Base-by-base conservation (phyloP, 2,888 invertebrate species). In the Nematopogon swammerdamellus region DNA sequence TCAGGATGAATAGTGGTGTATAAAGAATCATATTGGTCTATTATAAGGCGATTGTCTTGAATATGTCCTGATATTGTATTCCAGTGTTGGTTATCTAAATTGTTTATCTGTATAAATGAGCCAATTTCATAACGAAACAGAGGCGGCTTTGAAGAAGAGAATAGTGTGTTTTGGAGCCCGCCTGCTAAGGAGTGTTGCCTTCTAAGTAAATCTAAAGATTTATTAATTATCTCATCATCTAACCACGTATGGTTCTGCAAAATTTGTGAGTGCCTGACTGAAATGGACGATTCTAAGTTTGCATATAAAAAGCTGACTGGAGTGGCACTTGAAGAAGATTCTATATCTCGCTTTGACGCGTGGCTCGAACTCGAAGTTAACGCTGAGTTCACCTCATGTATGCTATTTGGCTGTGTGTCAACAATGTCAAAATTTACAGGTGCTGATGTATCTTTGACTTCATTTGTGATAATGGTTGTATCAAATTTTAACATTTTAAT, bases 1-100 rank as follows among this genome's bases (percentile, higher is more conserved):
- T 25, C 8, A 25, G 4, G 4, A 25, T 25, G 4, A 6, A 25
- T 8, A 25, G 4, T 25, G 8, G 25, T 25, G 42, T n/a, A 43
- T 17, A 48, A 18, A 8, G 42, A 48, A 42, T 48, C 48, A 42
- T 43, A 47, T n/a, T 47, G 47, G 18, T 47, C 47, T 20, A 47
- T n/a, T 14, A 47, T 20, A 17, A 47, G 25, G 4, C 8, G 3
- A 6, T n/a, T 25, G 14, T 20, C 18, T 4, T 14, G 11, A n/a
- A 47, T 47, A 3, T 19, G 3, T 4, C 47, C 47, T 16, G 47
- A 25, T 8, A 25, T 6, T 6, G 25, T 25, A 25, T 25, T 6
- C 25, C 19, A 25, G 19, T 47, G 47, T 8, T 10, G 6, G 14
- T 25, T 25, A 20, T 47, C 14, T 29, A 47, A 17, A 47, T 47